Evolutionary conservation across 2,888 invertebrate genomes (phyloP).

Genomic region (Caprella mutica): DNA sequence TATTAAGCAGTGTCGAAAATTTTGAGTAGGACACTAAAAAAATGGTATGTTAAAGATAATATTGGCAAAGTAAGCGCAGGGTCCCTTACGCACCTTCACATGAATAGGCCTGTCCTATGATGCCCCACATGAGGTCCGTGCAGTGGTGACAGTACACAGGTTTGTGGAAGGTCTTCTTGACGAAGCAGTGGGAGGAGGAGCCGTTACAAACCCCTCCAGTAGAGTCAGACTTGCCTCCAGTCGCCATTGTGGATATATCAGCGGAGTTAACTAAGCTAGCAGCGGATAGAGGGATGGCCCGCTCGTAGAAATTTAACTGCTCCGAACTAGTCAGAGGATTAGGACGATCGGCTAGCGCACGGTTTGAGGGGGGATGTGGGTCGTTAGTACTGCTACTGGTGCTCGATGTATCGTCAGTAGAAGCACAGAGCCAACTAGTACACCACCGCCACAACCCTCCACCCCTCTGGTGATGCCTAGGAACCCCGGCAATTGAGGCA

Average conservation of each 20-base stretch:
- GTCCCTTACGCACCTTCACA: too few species aligned
- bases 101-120: slow-evolving; percentile 98
- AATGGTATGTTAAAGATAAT: too few species aligned
- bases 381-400: slow-evolving; percentile 5
- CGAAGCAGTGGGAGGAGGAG: slow-evolving; percentile 79
- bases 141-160: slow-evolving; percentile 99
- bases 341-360: too few species aligned
- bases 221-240: not conserved
- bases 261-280: not conserved
- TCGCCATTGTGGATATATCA: not conserved
- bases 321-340: too few species aligned
- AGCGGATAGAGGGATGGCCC: not conserved
- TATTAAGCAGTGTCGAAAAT: too few species aligned
- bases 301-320: too few species aligned
- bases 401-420: slow-evolving; percentile 9
- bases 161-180: slow-evolving; percentile 99
- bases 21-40: too few species aligned
- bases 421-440: slow-evolving; percentile 7
- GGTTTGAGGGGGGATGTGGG: not conserved
- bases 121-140: slow-evolving; percentile 99
- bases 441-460: slow-evolving; percentile 11
- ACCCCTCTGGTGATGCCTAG: slow-evolving; percentile 5
- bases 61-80: too few species aligned
- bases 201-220: slow-evolving; percentile 36
- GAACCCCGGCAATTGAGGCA: slow-evolving; percentile 5